phyloP scores from a whole-genome alignment of 2,888 invertebrate genomes.

The Drosophila ezoana region DNA sequence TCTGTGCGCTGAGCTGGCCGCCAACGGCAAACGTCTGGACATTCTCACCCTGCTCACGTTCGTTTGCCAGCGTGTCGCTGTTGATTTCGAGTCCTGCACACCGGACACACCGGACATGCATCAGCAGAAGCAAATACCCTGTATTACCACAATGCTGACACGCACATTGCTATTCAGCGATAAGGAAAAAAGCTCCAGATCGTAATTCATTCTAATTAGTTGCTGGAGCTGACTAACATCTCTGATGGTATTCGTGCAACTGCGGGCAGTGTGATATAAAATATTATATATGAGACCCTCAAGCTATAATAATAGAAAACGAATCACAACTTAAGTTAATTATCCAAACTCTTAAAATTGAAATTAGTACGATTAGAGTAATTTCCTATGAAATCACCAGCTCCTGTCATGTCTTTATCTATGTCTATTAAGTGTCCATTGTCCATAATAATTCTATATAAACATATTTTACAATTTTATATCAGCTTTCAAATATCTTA shows the following conservation, averaged over 20 bases:
- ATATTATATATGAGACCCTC: constrained; percentile 1
- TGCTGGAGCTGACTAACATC: constrained; percentile 35
- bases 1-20: constrained; percentile 91
- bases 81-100: constrained; percentile 95
- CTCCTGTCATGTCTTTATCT: constrained; percentile 37
- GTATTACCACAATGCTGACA: constrained; percentile 96
- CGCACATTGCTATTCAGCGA: constrained; percentile 90
- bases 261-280: constrained; percentile 28
- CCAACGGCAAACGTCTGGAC: constrained; percentile 90
- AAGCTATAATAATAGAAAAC: neutral
- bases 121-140: constrained; percentile 96
- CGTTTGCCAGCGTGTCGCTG: constrained; percentile 93
- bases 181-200: constrained; percentile 75
- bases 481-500: constrained; percentile 7
- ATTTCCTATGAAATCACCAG: constrained; percentile 17
- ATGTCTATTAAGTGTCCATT: constrained; percentile 21
- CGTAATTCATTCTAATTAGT: constrained; percentile 32
- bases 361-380: constrained; percentile 5
- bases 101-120: constrained; percentile 93
- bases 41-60: constrained; percentile 94
- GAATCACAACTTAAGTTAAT: constrained; percentile 9
- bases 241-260: neutral
- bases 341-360: neutral
- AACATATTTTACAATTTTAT: constrained; percentile 11
- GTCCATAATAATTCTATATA: constrained; percentile 14